A percentile compares a stretch with the other conserved stretches of the same genome.
Evolutionary conservation across 2,888 invertebrate genomes (phyloP).

Genomic region (Pheosia tremula): DNA sequence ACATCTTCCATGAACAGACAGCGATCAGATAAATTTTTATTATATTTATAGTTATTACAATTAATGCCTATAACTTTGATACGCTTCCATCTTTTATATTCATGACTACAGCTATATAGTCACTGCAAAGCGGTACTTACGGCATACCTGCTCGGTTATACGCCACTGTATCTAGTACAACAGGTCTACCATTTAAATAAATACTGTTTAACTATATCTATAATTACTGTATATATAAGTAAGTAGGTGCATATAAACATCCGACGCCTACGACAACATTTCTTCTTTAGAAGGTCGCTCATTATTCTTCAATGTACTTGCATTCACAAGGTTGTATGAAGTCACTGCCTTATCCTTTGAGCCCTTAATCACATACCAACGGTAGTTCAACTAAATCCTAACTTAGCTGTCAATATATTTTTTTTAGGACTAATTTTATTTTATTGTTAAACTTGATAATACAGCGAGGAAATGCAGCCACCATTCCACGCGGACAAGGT

Average conservation of each 20-base stretch:
- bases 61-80: neutral
- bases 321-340: slow-evolving; percentile 1
- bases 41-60: too few species aligned
- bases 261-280: slow-evolving; percentile 1
- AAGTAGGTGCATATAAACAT: slow-evolving; percentile 3
- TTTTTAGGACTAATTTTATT: too few species aligned
- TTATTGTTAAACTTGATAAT: too few species aligned
- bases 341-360: neutral
- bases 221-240: neutral
- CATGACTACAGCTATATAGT: neutral
- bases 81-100: neutral
- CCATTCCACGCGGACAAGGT: too few species aligned
- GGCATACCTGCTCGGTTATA: neutral
- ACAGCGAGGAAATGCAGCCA: too few species aligned
- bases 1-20: too few species aligned
- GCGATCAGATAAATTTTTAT: too few species aligned
- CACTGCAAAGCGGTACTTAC: neutral
- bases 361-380: slow-evolving; percentile 1
- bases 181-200: slow-evolving; percentile 1
- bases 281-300: neutral
- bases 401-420: too few species aligned
- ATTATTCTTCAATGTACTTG: neutral
- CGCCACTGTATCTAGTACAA: neutral
- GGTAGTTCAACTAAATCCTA: neutral
- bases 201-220: neutral